A percentile compares a stretch with the other conserved stretches of the same genome.
These are phyloP conservation scores for Suncus etruscus DNA, from an alignment of 2,113 vertebrate genomes.

Conservation along the genomic window DNA sequence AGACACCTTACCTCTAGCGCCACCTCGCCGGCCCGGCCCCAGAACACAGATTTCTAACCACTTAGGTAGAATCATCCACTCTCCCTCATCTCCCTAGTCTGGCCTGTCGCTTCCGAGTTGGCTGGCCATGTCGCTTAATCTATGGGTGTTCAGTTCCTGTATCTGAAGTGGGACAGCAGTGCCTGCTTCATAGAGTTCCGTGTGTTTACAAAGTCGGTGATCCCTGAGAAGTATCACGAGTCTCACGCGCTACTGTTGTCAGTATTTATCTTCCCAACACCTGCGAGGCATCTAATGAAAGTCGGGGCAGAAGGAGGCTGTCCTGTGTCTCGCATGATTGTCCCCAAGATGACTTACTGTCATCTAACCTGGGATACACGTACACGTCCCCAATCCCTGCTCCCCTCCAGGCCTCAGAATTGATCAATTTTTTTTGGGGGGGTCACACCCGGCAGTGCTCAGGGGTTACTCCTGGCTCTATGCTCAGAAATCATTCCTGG, in stretches of 20 bases:
- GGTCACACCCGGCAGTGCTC: no score
- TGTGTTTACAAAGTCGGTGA: background rate
- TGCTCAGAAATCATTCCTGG: no score
- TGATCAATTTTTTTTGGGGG: no score
- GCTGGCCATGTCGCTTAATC: background rate
- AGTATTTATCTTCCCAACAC: background rate
- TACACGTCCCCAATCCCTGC: background rate
- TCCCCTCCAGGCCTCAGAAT: background rate
- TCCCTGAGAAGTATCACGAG: background rate
- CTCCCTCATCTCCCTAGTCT: background rate
- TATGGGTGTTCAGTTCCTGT: background rate
- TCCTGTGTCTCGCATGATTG: background rate
- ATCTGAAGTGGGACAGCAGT: background rate
- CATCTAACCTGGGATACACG: background rate
- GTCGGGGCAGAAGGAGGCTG: background rate
- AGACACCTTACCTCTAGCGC: no score
- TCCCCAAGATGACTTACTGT: background rate
- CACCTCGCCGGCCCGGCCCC: no score
- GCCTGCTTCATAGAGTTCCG: background rate
- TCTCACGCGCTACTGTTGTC: background rate
- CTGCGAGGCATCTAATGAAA: background rate
- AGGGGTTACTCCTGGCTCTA: no score
- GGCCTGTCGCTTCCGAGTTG: no score
- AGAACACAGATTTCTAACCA: background rate
- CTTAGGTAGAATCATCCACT: background rate